Percentiles rank a stretch among this genome's conserved stretches.
Conservation (phyloP, 2,113 vertebrate genomes). For the Zosterops borbonicus region DNA sequence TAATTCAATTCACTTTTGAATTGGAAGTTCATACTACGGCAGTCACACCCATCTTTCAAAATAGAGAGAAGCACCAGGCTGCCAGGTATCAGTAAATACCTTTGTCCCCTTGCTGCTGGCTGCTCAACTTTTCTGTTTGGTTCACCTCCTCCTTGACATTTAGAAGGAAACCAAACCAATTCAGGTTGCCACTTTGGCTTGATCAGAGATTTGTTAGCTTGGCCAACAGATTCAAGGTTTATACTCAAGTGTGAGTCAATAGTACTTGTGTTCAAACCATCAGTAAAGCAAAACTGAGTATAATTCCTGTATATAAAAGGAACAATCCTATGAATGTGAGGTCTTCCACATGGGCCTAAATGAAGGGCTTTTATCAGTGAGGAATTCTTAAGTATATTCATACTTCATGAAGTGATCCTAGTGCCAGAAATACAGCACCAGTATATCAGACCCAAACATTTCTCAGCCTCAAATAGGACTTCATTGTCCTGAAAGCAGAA, state of each 20-base stretch:
- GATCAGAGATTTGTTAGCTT: not conserved
- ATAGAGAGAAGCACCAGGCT: not conserved
- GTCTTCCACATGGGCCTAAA: not conserved
- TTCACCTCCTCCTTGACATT: not conserved
- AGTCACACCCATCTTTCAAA: not conserved
- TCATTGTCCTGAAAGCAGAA: not conserved
- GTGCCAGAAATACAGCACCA: not conserved
- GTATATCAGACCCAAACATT: not conserved
- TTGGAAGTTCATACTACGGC: not conserved
- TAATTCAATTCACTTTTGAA: not conserved
- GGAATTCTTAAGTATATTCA: not conserved
- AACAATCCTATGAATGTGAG: not conserved
- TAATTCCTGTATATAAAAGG: not conserved
- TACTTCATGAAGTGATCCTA: not conserved
- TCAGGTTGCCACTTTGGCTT: not conserved
- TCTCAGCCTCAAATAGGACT: not conserved
- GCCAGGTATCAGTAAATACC: not conserved
- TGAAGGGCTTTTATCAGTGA: not conserved
- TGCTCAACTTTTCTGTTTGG: not conserved
- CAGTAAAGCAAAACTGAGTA: not conserved
- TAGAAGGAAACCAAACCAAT: not conserved
- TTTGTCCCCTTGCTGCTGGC: not conserved
- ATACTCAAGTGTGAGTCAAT: not conserved
- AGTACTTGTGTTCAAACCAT: not conserved
- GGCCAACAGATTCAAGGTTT: not conserved